These are phyloP conservation scores for Punctoribates punctum DNA, from an alignment of 2,888 invertebrate genomes.

Conservation along the genomic window DNA sequence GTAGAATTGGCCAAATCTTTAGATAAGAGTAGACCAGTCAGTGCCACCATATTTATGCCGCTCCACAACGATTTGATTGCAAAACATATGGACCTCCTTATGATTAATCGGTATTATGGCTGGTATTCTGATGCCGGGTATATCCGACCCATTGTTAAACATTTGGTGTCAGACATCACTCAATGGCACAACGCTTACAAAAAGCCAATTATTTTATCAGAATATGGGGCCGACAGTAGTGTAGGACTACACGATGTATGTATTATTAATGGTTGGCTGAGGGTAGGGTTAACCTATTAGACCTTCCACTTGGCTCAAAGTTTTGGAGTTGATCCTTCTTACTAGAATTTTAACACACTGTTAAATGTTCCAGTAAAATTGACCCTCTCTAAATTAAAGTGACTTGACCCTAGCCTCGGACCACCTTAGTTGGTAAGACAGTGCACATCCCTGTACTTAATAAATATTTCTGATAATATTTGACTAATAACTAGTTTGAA, in stretches of 20 bases:
- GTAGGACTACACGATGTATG: constrained; percentile 83
- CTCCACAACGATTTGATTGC: constrained; percentile 67
- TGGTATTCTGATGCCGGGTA: constrained; percentile 88
- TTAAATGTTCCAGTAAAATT: too few species aligned
- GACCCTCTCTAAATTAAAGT: too few species aligned
- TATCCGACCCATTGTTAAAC: constrained; percentile 67
- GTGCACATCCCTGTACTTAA: too few species aligned
- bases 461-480: too few species aligned
- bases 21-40: constrained; percentile 77
- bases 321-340: too few species aligned
- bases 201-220: constrained; percentile 87
- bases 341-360: too few species aligned
- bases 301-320: too few species aligned
- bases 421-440: too few species aligned
- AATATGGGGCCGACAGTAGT: constrained; percentile 93
- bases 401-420: too few species aligned
- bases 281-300: too few species aligned
- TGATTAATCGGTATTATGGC: constrained; percentile 91
- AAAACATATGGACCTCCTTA: constrained; percentile 75
- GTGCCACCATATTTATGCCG: constrained; percentile 66
- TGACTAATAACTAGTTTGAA: too few species aligned
- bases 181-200: constrained; percentile 73
- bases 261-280: too few species aligned
- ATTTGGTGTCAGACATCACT: constrained; percentile 55
- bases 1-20: constrained; percentile 70